Evolutionary conservation across 2,888 invertebrate species (phyloP).

Genomic region (Linnaemya tessellans): DNA sequence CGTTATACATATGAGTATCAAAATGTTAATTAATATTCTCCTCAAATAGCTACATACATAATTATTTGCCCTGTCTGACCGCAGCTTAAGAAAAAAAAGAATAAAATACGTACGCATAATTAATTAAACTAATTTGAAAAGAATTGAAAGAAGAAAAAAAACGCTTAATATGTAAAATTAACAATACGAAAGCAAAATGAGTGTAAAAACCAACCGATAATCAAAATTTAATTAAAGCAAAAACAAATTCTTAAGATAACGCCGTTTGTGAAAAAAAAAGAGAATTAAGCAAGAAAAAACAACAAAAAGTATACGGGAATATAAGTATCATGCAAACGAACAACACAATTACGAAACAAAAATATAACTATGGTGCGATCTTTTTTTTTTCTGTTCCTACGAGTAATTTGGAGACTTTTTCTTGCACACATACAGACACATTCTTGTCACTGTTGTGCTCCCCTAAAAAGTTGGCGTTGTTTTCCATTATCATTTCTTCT

Average conservation of each 20-base stretch:
- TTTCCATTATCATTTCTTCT: slow-evolving; percentile 40
- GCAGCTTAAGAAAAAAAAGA: background rate
- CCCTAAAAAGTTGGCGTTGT: slow-evolving; percentile 49
- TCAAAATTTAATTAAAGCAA: slow-evolving; percentile 41
- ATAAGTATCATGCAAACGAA: slow-evolving; percentile 22
- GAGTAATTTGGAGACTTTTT: slow-evolving; percentile 63
- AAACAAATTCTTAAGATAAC: slow-evolving; percentile 61
- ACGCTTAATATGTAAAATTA: slow-evolving; percentile 44
- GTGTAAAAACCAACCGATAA: slow-evolving; percentile 18
- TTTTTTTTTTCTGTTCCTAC: slow-evolving; percentile 39
- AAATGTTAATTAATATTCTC: background rate
- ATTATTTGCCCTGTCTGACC: background rate
- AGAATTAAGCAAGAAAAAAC: slow-evolving; percentile 5
- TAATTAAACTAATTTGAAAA: background rate
- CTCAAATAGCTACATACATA: background rate
- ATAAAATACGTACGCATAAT: background rate
- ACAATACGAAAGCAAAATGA: slow-evolving; percentile 37
- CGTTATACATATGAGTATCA: background rate
- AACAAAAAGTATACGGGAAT: slow-evolving; percentile 51
- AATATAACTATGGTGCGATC: slow-evolving; percentile 68
- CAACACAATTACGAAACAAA: slow-evolving; percentile 32
- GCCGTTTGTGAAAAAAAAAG: slow-evolving; percentile 44
- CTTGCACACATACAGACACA: background rate
- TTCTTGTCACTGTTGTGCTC: slow-evolving; percentile 8
- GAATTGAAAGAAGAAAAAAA: slow-evolving; percentile 6